A percentile compares a stretch with the other conserved stretches of the same genome.
Conservation (phyloP, 1,140 invertebrate genomes). For the Thaumatotibia leucotreta region DNA sequence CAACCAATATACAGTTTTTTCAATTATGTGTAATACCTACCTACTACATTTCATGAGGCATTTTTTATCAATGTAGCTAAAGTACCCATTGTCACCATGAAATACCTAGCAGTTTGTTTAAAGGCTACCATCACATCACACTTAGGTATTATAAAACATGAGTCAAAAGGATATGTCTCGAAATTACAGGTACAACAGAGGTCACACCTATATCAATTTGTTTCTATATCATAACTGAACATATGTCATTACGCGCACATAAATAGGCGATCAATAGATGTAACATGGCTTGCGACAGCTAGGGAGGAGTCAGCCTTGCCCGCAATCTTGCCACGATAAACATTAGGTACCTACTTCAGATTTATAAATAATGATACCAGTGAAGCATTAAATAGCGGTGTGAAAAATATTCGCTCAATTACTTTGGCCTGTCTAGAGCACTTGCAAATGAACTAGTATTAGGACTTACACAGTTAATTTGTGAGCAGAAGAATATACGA, state of each 20-base stretch:
- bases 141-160: not conserved
- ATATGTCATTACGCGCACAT: conserved; percentile 8
- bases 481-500: too few species aligned
- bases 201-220: conserved; percentile 10
- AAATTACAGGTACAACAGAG: conserved; percentile 5
- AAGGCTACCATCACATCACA: not conserved
- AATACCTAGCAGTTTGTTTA: not conserved
- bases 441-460: not conserved
- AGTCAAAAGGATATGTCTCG: not conserved
- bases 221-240: conserved; percentile 7
- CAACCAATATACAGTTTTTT: too few species aligned
- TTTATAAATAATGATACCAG: conserved; percentile 33
- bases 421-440: not conserved
- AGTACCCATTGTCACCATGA: not conserved
- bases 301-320: conserved; percentile 39
- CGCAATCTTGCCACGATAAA: conserved; percentile 28
- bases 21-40: too few species aligned
- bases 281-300: conserved; percentile 15
- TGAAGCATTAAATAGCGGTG: conserved; percentile 1
- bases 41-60: too few species aligned
- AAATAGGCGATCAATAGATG: conserved; percentile 11
- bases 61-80: too few species aligned
- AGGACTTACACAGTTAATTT: not conserved
- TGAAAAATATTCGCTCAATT: conserved; percentile 2
- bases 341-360: conserved; percentile 27